Base-by-base conservation (phyloP, 2,888 invertebrate genomes). In the Lissonota sp. region DNA sequence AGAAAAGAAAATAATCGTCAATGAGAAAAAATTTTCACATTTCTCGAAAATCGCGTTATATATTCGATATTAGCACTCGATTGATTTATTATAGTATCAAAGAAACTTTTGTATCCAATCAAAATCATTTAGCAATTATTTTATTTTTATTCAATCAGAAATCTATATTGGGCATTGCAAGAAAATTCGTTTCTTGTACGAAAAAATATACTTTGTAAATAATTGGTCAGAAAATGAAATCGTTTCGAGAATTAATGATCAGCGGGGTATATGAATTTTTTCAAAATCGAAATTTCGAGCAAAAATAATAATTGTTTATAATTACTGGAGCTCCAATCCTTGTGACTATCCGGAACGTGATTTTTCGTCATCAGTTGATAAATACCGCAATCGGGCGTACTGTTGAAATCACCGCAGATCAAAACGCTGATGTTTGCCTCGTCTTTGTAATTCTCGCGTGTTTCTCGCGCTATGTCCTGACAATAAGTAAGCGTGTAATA, bases 351-450 rank as follows among this genome's bases (percentile, higher is more conserved):
- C 46, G 95, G 94, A 5, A 98, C 94, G 81, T 91, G 88, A 73
- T 96, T 96, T 53, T 95, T 94, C 0, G 96, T 97, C 92, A 97
- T 95, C 70, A 98, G 93, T 88, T 96, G 94, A 92, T 96, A 97
- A 87, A 98, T 95, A 0, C 97, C 97, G 91, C 96, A 96, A 69
- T 96, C 95, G 0, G 98, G 98, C 1, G 95, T 95, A 91, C 97
- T 97, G 91, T 99, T 99, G 88, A 99, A 98, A 92, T 99, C 99
- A 0, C 99, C 99, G 92, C 97, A 97, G 85, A 98, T 94, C 74
- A 99, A 92, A 0, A 98, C 88, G 1, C 96, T 95, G 40, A 97
- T 93, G 46, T 93, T 92, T n/a, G 91, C 88, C 0, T 91, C 87
- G 0, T n/a, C n/a, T 8, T 51, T 26, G 14, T n/a, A 26, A 88